Percentiles rank a stretch among this genome's conserved stretches.
Evolutionary conservation across 1,140 invertebrate genomes (phyloP).

Genomic region (Lerema accius): DNA sequence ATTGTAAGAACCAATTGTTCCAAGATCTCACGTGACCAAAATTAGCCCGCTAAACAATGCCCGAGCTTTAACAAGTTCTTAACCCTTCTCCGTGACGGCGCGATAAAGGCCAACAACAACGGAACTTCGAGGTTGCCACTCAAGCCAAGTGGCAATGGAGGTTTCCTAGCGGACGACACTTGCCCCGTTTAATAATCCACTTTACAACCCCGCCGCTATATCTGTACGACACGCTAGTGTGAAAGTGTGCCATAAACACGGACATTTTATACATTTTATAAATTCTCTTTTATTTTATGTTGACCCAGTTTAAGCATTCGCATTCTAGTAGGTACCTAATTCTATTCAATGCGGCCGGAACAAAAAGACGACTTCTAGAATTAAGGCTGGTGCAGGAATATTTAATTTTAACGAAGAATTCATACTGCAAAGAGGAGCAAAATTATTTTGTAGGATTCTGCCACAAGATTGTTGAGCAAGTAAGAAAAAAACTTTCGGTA

Average conservation of each 20-base stretch:
- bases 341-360: neutral
- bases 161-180: constrained; percentile 7
- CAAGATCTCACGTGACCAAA: no score
- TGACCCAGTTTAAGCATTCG: constrained; percentile 5
- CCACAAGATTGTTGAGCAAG: no score
- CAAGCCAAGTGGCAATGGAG: neutral
- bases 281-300: neutral
- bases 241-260: neutral
- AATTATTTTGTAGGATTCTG: no score
- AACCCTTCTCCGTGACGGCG: constrained; percentile 5
- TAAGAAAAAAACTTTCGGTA: no score
- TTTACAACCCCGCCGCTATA: neutral
- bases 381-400: no score
- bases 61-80: neutral
- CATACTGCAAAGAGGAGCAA: no score
- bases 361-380: no score
- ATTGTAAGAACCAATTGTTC: no score
- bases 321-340: neutral
- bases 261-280: no score
- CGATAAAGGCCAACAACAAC: constrained; percentile 17
- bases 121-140: constrained; percentile 24
- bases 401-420: no score
- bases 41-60: neutral
- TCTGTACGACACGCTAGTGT: constrained; percentile 1
- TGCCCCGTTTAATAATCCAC: constrained; percentile 15